Base-by-base conservation (phyloP, 2,888 invertebrate species). In the Trichogramma evanescens region DNA sequence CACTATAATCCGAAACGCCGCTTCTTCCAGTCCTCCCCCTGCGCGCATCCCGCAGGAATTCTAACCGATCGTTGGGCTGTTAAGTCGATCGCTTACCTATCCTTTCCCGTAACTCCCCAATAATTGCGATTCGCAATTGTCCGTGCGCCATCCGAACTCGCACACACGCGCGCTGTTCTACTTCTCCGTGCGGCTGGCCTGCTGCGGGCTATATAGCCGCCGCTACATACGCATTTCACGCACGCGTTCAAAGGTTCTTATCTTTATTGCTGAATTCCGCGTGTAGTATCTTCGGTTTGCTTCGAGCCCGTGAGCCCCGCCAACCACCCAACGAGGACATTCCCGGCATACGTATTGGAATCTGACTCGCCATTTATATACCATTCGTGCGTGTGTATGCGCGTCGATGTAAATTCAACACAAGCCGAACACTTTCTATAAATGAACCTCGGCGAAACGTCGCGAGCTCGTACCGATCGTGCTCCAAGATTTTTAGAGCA, bases 191-290 rank as follows among this genome's bases (percentile, higher is more conserved):
- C 38, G 46, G 6, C 38, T 4, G 4, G 10, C 2, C 10, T 13
- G 40, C 10, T 5, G 6, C 6, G 2, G 42, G 1, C 26, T 9
- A 45, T 38, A 10, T 4, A 6, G 3, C n/a, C 39, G 5, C 6
- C 9, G 6, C 5, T 50, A 10, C 10, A 9, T n/a, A n/a, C 8
- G 44, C 2, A 42, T 9, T 53, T 43, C 46, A 43, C 48, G 42
- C 48, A 44, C n/a, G 48, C 46, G 58, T 53, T 66, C 68, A 70
- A 73, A 69, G 69, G 69, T 69, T 69, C 68, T 71, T 71, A 71
- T 72, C 71, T 72, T 71, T 72, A 73, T 72, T 72, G 69, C 66
- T 64, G 65, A 69, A 73, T 72, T 68, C 70, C 69, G 64, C 65
- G 69, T 70, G 2, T 2, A 26, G 26, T 26, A 71, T 66, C 68